These are phyloP conservation scores for Borostomias antarcticus DNA, from an alignment of 2,797 vertebrate species.

Conservation along the genomic window DNA sequence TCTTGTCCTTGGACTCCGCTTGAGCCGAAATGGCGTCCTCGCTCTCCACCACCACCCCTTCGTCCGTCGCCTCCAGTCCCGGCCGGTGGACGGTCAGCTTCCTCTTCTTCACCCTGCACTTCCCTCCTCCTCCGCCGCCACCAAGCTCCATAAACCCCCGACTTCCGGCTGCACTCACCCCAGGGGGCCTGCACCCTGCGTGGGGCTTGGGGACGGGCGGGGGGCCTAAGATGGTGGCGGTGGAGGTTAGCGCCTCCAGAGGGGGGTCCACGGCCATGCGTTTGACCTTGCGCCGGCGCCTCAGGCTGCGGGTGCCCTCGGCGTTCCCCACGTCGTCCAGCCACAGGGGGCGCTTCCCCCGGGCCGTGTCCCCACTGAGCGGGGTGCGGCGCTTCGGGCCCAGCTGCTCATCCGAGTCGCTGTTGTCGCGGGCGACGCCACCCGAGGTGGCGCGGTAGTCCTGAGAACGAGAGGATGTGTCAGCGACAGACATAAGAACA, in stretches of 20 bases:
- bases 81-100: constrained; percentile 81
- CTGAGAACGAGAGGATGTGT: constrained; percentile 53
- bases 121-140: constrained; percentile 75
- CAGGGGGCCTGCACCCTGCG: constrained; percentile 75
- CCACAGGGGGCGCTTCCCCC: constrained; percentile 90
- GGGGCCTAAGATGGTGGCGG: constrained; percentile 72
- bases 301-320: constrained; percentile 83
- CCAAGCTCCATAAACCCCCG: constrained; percentile 73
- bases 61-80: constrained; percentile 84
- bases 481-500: neutral
- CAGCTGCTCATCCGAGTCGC: constrained; percentile 95
- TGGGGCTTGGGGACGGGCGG: constrained; percentile 80
- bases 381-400: constrained; percentile 89
- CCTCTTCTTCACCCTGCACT: constrained; percentile 91
- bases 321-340: constrained; percentile 84
- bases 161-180: constrained; percentile 65
- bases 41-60: constrained; percentile 92
- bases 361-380: constrained; percentile 77
- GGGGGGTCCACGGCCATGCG: constrained; percentile 96
- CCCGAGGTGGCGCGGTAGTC: constrained; percentile 83
- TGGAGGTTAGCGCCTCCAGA: constrained; percentile 70
- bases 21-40: constrained; percentile 81
- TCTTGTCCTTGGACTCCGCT: constrained; percentile 85
- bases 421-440: constrained; percentile 85
- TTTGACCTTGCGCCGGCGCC: constrained; percentile 92